phyloP scores from a whole-genome alignment of 2,888 invertebrate species.

The Hirtodrosophila cameraria region DNA sequence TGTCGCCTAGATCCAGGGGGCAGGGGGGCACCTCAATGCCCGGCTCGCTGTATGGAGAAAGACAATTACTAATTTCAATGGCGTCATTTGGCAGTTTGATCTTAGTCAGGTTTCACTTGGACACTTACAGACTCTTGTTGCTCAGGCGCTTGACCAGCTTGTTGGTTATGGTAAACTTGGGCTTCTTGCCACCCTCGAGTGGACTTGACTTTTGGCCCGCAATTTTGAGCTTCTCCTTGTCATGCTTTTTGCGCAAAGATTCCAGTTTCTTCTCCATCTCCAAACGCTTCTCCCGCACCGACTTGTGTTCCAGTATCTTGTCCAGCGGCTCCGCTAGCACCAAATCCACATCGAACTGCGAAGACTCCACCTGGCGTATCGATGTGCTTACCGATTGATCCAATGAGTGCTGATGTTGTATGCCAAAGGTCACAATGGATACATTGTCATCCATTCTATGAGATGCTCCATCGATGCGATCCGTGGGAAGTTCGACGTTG shows the following conservation, averaged over 20 bases:
- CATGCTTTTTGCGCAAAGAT: constrained; percentile 91
- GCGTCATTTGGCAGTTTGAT: constrained; percentile 63
- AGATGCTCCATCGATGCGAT: constrained; percentile 69
- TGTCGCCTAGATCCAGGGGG: constrained; percentile 84
- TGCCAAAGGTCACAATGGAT: constrained; percentile 65
- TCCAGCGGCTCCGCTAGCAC: constrained; percentile 92
- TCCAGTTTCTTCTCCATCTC: constrained; percentile 96
- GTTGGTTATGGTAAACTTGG: constrained; percentile 90
- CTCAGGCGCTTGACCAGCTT: constrained; percentile 91
- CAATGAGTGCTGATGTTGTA: constrained; percentile 83
- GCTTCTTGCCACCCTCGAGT: constrained; percentile 86
- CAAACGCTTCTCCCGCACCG: constrained; percentile 91
- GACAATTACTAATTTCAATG: constrained; percentile 82
- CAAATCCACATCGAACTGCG: constrained; percentile 81
- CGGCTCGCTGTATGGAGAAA: constrained; percentile 82
- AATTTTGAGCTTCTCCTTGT: constrained; percentile 89
- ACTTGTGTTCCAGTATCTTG: constrained; percentile 91
- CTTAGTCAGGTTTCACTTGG: constrained; percentile 5
- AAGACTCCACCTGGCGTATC: constrained; percentile 80
- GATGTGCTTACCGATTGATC: constrained; percentile 82
- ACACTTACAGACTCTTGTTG: constrained; percentile 90
- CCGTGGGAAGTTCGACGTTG: constrained; percentile 75
- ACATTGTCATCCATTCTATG: constrained; percentile 56
- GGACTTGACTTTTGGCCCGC: constrained; percentile 86
- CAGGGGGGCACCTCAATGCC: constrained; percentile 84